A percentile compares a stretch with the other conserved stretches of the same genome.
Conservation (phyloP, 2,888 invertebrate species). For the Trichopoda pennipes region DNA sequence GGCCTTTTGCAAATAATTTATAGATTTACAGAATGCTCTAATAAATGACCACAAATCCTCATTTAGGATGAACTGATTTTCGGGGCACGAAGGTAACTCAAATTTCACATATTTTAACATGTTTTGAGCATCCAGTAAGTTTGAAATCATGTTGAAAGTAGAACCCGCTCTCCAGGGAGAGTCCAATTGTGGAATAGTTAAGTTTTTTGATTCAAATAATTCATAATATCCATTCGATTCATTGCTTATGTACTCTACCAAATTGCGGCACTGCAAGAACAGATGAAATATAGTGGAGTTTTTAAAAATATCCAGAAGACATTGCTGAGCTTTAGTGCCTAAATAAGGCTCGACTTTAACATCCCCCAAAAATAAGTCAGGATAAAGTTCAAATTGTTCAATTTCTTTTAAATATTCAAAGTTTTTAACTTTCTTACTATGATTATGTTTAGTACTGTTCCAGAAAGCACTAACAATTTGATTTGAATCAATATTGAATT, state of each 20-base stretch:
- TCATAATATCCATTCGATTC: constrained; percentile 38
- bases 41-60: constrained; percentile 49
- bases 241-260: constrained; percentile 42
- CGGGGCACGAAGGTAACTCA: constrained; percentile 8
- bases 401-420: constrained; percentile 43
- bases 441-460: constrained; percentile 30
- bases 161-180: constrained; percentile 60
- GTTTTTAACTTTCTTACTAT: constrained; percentile 22
- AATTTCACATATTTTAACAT: constrained; percentile 42
- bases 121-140: constrained; percentile 17
- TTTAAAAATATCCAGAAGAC: constrained; percentile 50
- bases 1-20: constrained; percentile 47
- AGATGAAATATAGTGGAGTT: constrained; percentile 30
- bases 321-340: constrained; percentile 28
- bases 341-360: constrained; percentile 36
- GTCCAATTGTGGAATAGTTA: constrained; percentile 44
- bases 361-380: constrained; percentile 35
- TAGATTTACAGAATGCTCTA: constrained; percentile 36
- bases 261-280: constrained; percentile 52
- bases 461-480: constrained; percentile 53
- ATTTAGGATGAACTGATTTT: constrained; percentile 39
- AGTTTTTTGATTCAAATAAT: constrained; percentile 27
- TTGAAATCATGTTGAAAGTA: constrained; percentile 49
- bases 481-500: constrained; percentile 57
- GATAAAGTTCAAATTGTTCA: constrained; percentile 13